Conservation (phyloP, 2,113 vertebrate genomes). For the Glareola pratincola region DNA sequence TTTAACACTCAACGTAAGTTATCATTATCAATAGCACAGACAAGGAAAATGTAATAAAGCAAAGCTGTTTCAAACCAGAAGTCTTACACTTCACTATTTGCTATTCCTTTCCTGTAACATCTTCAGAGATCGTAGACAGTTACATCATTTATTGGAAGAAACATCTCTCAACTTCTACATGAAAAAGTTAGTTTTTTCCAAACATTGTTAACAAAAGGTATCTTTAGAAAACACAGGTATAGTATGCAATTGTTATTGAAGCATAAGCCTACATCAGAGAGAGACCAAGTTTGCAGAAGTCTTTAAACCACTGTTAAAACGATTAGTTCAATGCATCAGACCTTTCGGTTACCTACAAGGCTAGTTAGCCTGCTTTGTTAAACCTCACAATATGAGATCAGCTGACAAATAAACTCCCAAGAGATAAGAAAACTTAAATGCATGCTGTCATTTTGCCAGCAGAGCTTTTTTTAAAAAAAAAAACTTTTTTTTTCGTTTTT, state of each 20-base stretch:
- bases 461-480: background rate
- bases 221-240: background rate
- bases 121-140: background rate
- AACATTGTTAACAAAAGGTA: background rate
- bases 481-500: background rate
- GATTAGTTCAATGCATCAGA: background rate
- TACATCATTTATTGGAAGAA: background rate
- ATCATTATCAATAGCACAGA: background rate
- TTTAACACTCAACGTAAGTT: background rate
- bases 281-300: background rate
- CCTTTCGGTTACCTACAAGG: background rate
- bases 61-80: background rate
- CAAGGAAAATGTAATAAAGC: background rate
- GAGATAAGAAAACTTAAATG: background rate
- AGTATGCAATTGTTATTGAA: background rate
- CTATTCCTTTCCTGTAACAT: background rate
- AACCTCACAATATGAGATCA: background rate
- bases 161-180: background rate
- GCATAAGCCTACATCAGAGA: background rate
- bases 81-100: background rate
- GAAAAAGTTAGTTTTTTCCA: background rate
- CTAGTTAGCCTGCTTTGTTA: background rate
- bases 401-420: background rate
- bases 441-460: background rate
- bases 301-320: background rate